Base-by-base conservation (phyloP, 2,113 vertebrate genomes). In the Prietella phreatophila region DNA sequence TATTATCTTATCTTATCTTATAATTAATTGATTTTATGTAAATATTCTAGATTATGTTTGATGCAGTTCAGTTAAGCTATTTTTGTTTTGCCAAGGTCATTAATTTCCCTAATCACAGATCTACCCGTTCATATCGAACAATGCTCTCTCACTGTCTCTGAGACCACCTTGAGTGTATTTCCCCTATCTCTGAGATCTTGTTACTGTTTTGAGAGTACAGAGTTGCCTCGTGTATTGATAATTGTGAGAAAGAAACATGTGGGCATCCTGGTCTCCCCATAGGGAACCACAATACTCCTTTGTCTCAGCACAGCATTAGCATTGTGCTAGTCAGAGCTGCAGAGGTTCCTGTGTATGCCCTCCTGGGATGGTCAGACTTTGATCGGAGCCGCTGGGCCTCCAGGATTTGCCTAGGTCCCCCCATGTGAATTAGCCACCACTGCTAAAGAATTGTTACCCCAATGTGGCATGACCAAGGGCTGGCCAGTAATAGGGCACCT, bases 321-420 rank as follows among this genome's bases (percentile, higher is more conserved):
- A 95, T 95, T 95, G 93, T 94, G 91, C 91, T 93, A 92, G 94
- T 92, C 93, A 91, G 93, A 93, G 92, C 94, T 95, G 93, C 92
- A 94, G 91, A 93, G 92, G 90, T 67, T 86, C 89, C 91, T 90
- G 89, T 90, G 91, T 93, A 92, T 92, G 92, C 90, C 90, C 92
- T 91, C 89, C 90, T 56, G 47, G 71, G 82, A 78, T 83, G 84
- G 69, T 82, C 56, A 25, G 83, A 50, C 55, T 65, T 88, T 81
- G 82, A 81, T 86, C 85, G 85, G 86, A 89, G 89, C 84, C 88
- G 50, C 86, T 82, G 67, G 71, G 69, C 71, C 85, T 82, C 79
- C 39, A 89, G 27, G 67, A 47, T 82, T 79, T 60, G 65, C 58
- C 75, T 67, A 84, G 83, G 87, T 85, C 84, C 71, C 67, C 61